Conservation (phyloP, 2,888 invertebrate species). For the Zygaena filipendulae region DNA sequence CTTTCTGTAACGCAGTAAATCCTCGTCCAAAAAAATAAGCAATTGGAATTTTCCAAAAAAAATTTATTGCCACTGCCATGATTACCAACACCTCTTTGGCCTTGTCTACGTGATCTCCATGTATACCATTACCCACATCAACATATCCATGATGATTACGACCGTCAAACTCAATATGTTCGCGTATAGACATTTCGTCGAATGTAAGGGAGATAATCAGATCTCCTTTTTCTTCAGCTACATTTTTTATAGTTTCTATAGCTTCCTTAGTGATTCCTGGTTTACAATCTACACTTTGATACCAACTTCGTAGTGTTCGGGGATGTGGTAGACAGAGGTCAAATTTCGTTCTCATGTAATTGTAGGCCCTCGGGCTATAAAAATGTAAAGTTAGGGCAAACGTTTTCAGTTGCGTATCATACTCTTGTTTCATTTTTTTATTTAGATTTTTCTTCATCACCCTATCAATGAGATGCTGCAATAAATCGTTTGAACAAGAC, state of each 20-base stretch:
- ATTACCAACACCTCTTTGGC: conserved; percentile 5
- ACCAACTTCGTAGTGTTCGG: conserved; percentile 3
- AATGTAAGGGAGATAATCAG: conserved; percentile 1
- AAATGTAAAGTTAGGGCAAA: conserved; percentile 6
- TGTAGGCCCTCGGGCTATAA: conserved; percentile 5
- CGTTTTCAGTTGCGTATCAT: too few species aligned
- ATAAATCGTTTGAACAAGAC: too few species aligned
- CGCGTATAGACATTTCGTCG: conserved; percentile 3
- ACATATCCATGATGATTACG: conserved; percentile 6
- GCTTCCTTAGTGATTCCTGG: conserved; percentile 4
- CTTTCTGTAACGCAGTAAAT: conserved; percentile 5
- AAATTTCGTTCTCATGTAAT: conserved; percentile 3
- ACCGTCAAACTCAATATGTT: conserved; percentile 1
- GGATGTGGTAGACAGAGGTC: conserved; percentile 4
- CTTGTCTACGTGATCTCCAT: conserved; percentile 5
- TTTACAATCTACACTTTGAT: conserved; percentile 3
- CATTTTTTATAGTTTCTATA: conserved; percentile 2
- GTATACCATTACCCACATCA: conserved; percentile 5
- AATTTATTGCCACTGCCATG: conserved; percentile 6
- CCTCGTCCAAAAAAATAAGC: conserved; percentile 7
- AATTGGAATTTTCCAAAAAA: conserved; percentile 6
- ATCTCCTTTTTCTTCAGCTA: conserved; percentile 1
- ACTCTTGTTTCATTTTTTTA: too few species aligned
- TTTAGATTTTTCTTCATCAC: too few species aligned
- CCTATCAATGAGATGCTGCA: too few species aligned